These are phyloP conservation scores for Sparidentex hasta DNA, from an alignment of 2,797 vertebrate genomes.

Conservation along the genomic window DNA sequence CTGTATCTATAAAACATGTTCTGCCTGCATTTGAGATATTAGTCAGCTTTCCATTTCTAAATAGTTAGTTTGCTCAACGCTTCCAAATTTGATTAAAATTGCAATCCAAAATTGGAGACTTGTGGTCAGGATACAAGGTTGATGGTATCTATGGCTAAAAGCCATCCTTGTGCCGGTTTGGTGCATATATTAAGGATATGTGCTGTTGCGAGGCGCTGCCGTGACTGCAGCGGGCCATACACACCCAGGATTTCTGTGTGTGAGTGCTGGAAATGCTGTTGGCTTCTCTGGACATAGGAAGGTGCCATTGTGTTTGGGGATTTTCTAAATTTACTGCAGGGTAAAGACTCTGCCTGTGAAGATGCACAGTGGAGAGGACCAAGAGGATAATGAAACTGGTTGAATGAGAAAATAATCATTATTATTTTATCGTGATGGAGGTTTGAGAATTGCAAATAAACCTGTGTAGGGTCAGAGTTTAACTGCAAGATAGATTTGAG, in stretches of 20 bases:
- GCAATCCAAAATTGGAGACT: not conserved
- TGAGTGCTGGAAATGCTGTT: constrained; percentile 13
- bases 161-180: not conserved
- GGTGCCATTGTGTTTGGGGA: constrained; percentile 28
- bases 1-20: not conserved
- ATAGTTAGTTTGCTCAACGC: too few relatives aligned
- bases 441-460: constrained; percentile 6
- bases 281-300: constrained; percentile 10
- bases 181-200: constrained; percentile 7
- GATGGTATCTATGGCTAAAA: not conserved
- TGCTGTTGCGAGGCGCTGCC: not conserved
- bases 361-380: not conserved
- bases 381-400: not conserved
- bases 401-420: not conserved
- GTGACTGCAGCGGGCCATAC: constrained; percentile 60
- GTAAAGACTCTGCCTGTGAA: not conserved
- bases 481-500: not conserved
- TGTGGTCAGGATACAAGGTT: not conserved
- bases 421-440: not conserved
- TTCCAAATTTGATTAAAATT: not conserved
- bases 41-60: not conserved
- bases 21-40: not conserved
- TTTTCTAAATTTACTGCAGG: constrained; percentile 9
- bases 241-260: constrained; percentile 48
- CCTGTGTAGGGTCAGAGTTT: not conserved